A percentile compares a stretch with the other conserved stretches of the same genome.
These are phyloP conservation scores for Orestias chungarensis DNA, from an alignment of 2,797 vertebrate species.

Conservation along the genomic window DNA sequence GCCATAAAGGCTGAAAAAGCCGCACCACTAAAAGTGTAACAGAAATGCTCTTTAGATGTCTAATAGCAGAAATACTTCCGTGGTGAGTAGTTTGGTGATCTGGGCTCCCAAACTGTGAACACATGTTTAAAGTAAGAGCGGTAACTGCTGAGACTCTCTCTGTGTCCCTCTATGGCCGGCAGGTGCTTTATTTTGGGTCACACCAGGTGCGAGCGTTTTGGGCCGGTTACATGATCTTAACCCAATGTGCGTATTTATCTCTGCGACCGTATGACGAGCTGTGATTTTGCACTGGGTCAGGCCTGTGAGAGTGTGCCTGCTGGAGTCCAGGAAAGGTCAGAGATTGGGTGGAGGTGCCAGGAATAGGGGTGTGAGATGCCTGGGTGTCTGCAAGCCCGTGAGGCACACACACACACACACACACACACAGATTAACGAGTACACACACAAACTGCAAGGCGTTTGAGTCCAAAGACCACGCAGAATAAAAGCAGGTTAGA, in stretches of 20 bases:
- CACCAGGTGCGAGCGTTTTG: conserved; percentile 81
- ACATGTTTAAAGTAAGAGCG: conserved; percentile 13
- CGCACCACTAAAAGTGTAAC: not conserved
- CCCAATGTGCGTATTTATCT: conserved; percentile 45
- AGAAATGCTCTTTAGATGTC: not conserved
- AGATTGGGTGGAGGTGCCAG: conserved; percentile 77
- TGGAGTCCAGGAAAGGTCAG: conserved; percentile 79
- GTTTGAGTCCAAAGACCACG: conserved; percentile 47
- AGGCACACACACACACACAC: conserved; percentile 34
- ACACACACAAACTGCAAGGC: conserved; percentile 8
- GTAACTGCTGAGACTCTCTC: conserved; percentile 48
- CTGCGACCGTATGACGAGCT: conserved; percentile 40
- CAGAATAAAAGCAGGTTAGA: conserved; percentile 71
- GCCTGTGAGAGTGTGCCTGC: conserved; percentile 55
- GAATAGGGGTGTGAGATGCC: conserved; percentile 85
- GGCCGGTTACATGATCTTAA: conserved; percentile 76
- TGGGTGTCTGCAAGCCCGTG: conserved; percentile 68
- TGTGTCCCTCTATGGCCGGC: conserved; percentile 46
- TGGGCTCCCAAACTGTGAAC: conserved; percentile 32
- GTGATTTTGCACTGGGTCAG: conserved; percentile 55
- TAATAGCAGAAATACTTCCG: not conserved
- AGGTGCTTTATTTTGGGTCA: conserved; percentile 76
- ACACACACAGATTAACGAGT: conserved; percentile 15
- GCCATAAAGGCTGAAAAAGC: not conserved
- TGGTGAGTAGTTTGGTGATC: not conserved